Base-by-base conservation (phyloP, 2,888 invertebrate genomes). In the Eristalis tenax region DNA sequence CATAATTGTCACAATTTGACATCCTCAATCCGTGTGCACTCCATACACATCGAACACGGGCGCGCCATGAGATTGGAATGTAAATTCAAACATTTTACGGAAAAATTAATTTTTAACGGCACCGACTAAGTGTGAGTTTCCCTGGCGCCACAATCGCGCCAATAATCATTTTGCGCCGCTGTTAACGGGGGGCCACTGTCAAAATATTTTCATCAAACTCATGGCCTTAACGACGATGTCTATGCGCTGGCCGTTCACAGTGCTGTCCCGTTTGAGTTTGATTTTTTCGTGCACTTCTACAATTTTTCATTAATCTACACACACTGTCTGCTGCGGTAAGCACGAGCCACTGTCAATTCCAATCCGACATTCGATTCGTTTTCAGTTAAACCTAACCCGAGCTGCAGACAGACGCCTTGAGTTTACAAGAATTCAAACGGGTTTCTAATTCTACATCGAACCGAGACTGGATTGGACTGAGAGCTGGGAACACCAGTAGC, bases 141-240 rank as follows among this genome's bases (percentile, higher is more conserved):
- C 76, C 63, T 73, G 87, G 87, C 87, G 87, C 87, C 83, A 79
- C 70, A 63, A 83, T 83, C 63, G 70, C 75, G 70, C 79, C 75
- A 87, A 83, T 83, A 50, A 50, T 50, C n/a, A 50, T 50, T 50
- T 50, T 6, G 50, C 18, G 8, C 18, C 50, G 6, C 38, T 50
- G 8, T 50, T 18, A 50, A 50, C 50, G 32, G 32, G 50, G 18
- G 4, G 18, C 5, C 1, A 71, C 75, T 86, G 86, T 79, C 86
- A 87, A 87, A 87, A 87, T 87, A 87, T 83, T 87, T 87, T 80
- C 83, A 83, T 87, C 79, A 65, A 56, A 50, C 80, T 83, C 80
- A 87, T 76, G 59, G 59, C 59, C 56, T 56, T 5, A 56, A n/a
- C 56, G 56, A 22, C 22, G 18, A 18, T 22, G 56, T n/a, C 56